Conservation (phyloP, 2,888 invertebrate species). For the Lasioglossum leucozonium region DNA sequence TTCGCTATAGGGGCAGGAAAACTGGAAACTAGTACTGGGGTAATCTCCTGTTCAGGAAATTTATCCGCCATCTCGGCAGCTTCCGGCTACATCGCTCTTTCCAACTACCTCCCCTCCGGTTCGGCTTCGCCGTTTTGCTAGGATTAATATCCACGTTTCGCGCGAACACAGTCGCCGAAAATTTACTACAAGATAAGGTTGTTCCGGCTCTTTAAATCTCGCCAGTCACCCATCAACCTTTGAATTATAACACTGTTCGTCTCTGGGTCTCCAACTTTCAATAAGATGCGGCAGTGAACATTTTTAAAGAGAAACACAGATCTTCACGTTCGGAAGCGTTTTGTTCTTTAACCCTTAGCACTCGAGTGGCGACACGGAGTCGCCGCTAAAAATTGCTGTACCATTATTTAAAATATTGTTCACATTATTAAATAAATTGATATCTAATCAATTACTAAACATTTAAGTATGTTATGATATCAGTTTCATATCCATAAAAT, state of each 20-base stretch:
- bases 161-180: slow-evolving; percentile 52
- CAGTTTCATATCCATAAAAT: too few relatives aligned
- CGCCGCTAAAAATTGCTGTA: too few relatives aligned
- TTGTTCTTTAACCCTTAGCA: too few relatives aligned
- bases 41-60: slow-evolving; percentile 82
- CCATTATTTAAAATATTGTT: too few relatives aligned
- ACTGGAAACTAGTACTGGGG: slow-evolving; percentile 76
- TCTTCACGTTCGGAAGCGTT: too few relatives aligned
- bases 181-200: slow-evolving; percentile 62
- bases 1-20: slow-evolving; percentile 74
- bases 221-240: neutral
- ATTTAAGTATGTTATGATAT: too few relatives aligned
- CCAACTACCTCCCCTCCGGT: slow-evolving; percentile 52
- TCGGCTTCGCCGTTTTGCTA: slow-evolving; percentile 66
- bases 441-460: too few relatives aligned
- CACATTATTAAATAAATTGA: too few relatives aligned
- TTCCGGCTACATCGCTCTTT: slow-evolving; percentile 75
- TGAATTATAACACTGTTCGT: neutral
- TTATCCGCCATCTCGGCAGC: slow-evolving; percentile 78
- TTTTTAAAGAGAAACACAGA: neutral
- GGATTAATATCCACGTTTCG: slow-evolving; percentile 71
- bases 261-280: too few relatives aligned
- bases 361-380: too few relatives aligned
- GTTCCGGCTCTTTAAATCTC: slow-evolving; percentile 50
- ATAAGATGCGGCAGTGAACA: neutral